These are phyloP conservation scores for Gracilinanus agilis DNA, from an alignment of 2,113 vertebrate genomes.

Conservation along the genomic window DNA sequence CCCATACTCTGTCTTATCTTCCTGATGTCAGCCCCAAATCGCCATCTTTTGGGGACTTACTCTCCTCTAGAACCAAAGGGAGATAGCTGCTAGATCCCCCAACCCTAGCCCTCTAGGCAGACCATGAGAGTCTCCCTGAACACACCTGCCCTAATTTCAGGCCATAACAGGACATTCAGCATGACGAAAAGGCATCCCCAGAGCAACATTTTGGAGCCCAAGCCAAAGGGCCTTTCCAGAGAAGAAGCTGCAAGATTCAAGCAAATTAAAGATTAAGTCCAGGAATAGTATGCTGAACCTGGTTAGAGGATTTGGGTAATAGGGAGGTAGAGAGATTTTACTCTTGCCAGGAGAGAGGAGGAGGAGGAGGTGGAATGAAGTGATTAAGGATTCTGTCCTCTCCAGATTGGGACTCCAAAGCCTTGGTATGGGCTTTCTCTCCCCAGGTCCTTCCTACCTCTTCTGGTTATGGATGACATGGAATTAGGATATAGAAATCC, in stretches of 20 bases:
- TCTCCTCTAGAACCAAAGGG: background rate
- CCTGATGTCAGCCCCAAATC: background rate
- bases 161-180: slow-evolving; percentile 35
- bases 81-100: no score
- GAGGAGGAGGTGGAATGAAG: background rate
- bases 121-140: background rate
- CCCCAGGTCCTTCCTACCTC: background rate
- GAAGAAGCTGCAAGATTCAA: background rate
- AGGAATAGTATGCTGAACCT: background rate
- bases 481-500: background rate
- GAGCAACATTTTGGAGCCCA: background rate
- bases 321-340: background rate
- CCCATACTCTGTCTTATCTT: background rate
- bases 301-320: background rate
- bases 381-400: background rate
- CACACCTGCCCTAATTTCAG: slow-evolving; percentile 66
- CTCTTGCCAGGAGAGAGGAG: background rate
- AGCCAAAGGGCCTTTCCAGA: background rate
- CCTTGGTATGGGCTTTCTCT: background rate
- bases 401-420: background rate
- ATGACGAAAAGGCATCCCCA: slow-evolving; percentile 49
- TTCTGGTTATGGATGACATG: background rate
- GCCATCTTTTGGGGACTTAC: no score
- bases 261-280: background rate
- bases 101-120: background rate